Evolutionary conservation across 2,888 invertebrate species (phyloP).

Genomic region (Esperia sulphurella): DNA sequence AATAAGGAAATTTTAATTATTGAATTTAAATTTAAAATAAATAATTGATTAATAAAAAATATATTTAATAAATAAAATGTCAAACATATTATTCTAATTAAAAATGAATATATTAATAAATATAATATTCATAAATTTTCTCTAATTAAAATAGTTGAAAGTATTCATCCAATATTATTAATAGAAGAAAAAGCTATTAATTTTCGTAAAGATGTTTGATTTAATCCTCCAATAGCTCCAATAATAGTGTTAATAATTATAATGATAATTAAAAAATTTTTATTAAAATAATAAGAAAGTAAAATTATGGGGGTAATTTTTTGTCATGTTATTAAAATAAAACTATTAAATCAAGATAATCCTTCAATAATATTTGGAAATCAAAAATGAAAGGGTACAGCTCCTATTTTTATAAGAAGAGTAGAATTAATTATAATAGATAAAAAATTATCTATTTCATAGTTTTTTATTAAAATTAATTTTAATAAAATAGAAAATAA

Average conservation of each 20-base stretch:
- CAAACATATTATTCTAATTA: constrained; percentile 62
- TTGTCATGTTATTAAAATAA: constrained; percentile 81
- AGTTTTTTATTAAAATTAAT: constrained; percentile 50
- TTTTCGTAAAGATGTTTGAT: constrained; percentile 78
- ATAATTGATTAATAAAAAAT: constrained; percentile 74
- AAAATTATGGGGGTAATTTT: constrained; percentile 81
- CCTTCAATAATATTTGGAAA: constrained; percentile 80
- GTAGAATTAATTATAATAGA: constrained; percentile 55
- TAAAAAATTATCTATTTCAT: constrained; percentile 41
- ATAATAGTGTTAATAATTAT: constrained; percentile 66
- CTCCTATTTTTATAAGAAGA: constrained; percentile 78
- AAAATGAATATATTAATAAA: constrained; percentile 62
- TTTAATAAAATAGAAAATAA: constrained; percentile 67
- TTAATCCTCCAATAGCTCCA: constrained; percentile 74
- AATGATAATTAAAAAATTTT: constrained; percentile 57
- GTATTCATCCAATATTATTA: constrained; percentile 81
- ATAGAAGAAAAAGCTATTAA: constrained; percentile 81
- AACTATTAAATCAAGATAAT: constrained; percentile 74
- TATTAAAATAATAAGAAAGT: constrained; percentile 65
- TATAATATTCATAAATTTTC: constrained; percentile 69
- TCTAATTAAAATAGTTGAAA: constrained; percentile 60
- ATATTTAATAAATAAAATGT: constrained; percentile 69
- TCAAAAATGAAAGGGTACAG: constrained; percentile 80
- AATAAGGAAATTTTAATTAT: constrained; percentile 70
- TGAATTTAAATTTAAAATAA: constrained; percentile 53